Evolutionary conservation across 2,888 invertebrate species (phyloP).

Genomic region (Caenorhabditis macrosperma): DNA sequence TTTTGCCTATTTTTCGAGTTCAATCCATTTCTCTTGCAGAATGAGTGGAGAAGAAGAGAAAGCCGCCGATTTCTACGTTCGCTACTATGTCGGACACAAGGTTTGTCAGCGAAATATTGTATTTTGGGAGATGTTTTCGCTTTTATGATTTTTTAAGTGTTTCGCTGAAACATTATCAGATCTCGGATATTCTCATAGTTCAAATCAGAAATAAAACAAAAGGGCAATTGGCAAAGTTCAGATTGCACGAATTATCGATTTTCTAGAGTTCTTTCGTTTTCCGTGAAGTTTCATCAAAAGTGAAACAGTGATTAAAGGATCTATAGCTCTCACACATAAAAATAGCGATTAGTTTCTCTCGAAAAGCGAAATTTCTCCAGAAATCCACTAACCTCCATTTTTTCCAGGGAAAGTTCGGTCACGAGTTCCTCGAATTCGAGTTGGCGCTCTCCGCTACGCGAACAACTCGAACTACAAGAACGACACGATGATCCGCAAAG

Average conservation of each 20-base stretch:
- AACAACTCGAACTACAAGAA: constrained; percentile 99
- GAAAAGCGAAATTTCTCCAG: not conserved
- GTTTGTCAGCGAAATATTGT: constrained; percentile 82
- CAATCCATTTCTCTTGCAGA: constrained; percentile 47
- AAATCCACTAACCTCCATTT: not conserved
- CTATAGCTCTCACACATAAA: too few relatives aligned
- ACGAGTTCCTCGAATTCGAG: constrained; percentile 99
- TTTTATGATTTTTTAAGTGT: not conserved
- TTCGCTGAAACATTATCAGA: not conserved
- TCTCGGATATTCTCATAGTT: too few relatives aligned
- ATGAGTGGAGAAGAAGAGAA: constrained; percentile 64
- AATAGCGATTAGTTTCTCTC: not conserved
- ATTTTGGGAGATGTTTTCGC: not conserved
- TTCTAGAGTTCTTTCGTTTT: too few relatives aligned
- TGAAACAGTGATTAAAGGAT: too few relatives aligned
- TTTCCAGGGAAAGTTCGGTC: constrained; percentile 89
- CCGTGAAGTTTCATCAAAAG: too few relatives aligned
- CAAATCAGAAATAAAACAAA: too few relatives aligned
- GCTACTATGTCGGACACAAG: constrained; percentile 99
- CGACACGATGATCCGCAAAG: constrained; percentile 98
- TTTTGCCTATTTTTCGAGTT: constrained; percentile 5
- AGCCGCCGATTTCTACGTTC: constrained; percentile 86
- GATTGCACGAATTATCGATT: too few relatives aligned
- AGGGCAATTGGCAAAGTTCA: too few relatives aligned
- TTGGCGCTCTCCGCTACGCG: constrained; percentile 96